These are phyloP conservation scores for Brenthis daphne DNA, from an alignment of 2,888 invertebrate genomes.

Conservation along the genomic window DNA sequence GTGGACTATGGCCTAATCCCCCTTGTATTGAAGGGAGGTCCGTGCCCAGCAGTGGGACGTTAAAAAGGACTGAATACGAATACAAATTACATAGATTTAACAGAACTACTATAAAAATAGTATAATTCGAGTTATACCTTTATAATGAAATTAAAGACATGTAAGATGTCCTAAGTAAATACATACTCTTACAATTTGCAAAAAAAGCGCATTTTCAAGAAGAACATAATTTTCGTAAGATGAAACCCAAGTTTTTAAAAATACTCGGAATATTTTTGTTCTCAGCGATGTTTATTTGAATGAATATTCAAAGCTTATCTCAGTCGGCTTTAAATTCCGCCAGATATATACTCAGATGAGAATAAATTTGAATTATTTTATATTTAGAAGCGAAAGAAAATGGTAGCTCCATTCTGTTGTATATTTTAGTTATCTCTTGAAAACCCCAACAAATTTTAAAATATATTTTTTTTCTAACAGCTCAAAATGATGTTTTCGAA, in stretches of 20 bases:
- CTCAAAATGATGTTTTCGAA: constrained; percentile 2
- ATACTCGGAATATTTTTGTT: constrained; percentile 29
- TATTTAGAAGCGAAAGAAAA: constrained; percentile 25
- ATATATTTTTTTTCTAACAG: constrained; percentile 9
- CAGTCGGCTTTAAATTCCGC: constrained; percentile 34
- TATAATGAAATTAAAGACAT: background rate
- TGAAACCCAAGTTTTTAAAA: constrained; percentile 18
- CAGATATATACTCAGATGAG: constrained; percentile 32
- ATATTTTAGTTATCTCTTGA: constrained; percentile 20
- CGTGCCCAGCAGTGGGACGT: too few relatives aligned
- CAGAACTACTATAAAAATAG: too few relatives aligned
- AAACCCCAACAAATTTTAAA: constrained; percentile 11
- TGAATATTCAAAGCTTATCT: constrained; percentile 41
- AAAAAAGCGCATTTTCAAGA: background rate
- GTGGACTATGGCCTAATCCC: too few relatives aligned
- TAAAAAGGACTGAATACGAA: too few relatives aligned
- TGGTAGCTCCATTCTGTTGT: constrained; percentile 23
- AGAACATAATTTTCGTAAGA: constrained; percentile 15
- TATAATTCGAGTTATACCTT: too few relatives aligned
- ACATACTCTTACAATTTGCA: constrained; percentile 2
- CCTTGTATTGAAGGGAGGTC: too few relatives aligned
- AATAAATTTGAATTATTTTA: constrained; percentile 38
- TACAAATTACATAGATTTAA: too few relatives aligned
- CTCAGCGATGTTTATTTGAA: constrained; percentile 36
- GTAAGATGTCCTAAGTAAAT: background rate